Evolutionary conservation across 2,888 invertebrate genomes (phyloP), one percentile per base, ranked within the genome.

Genomic region (Merodon equestris): DNA sequence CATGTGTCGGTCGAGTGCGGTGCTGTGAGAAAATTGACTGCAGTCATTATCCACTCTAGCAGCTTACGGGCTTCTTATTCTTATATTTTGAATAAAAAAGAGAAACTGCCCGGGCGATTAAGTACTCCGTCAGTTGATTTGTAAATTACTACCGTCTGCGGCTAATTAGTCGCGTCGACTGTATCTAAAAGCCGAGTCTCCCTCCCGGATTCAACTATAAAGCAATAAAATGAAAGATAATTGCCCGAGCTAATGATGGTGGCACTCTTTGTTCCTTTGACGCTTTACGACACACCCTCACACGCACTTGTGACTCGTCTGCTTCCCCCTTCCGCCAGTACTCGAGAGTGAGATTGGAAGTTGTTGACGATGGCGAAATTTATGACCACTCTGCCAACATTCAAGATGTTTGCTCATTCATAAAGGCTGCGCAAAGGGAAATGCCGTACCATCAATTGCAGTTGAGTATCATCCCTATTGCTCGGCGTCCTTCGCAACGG

Each of bases 381-480:
- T 50, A 56, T 56, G 34, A 45, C 54, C 44, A 71, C 61, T 71
- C 56, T 42, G 56, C 50, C 42, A 18, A 50, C 17, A 50, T 56
- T 42, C n/a, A 63, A 71, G 48, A 44, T 15, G 18, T 47, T 47
- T 54, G 42, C 44, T 19, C 36, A 63, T 71, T 71, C 27, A 56
- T 42, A 51, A 34, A 42, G 51, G 12, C 40, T 48, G 27, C 40
- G 57, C 51, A 50, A 27, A n/a, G 57, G 67, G 44, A 67, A 17
- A 14, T 14, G 40, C 34, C 10, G 40, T 5, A 14, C 9, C 34
- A 13, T 34, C 34, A 40, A 45, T 7, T 27, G 27, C 27, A 27
- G 7, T 27, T 2, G 27, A 27, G 27, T 27, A 42, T 67, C 51
- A 67, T 42, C 38, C 9, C 56, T 51, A 56, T 34, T 70, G 47